Conservation (phyloP, 2,797 vertebrate species). For the Enteromius treurensis region DNA sequence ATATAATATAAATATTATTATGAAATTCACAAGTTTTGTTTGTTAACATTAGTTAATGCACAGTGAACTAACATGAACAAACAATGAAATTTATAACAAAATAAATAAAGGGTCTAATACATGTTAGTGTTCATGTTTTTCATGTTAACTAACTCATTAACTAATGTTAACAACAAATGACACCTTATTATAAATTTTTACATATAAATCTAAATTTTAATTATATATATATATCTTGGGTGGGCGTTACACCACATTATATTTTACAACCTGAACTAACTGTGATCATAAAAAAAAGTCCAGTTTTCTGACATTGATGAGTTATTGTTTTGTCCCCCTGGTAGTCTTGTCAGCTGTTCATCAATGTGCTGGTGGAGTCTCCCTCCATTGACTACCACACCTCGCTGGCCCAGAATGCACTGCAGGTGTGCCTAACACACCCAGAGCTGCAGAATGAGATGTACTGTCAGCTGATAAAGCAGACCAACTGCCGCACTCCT, state of each 20-base stretch:
- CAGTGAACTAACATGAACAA: too few relatives aligned
- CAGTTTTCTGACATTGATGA: not conserved
- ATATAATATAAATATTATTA: too few relatives aligned
- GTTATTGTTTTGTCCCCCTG: slow-evolving; percentile 32
- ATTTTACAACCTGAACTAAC: not conserved
- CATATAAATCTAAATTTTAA: too few relatives aligned
- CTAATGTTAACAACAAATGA: too few relatives aligned
- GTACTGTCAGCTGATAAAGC: slow-evolving; percentile 94
- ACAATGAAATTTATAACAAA: too few relatives aligned
- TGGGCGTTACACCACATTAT: not conserved
- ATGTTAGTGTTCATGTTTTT: too few relatives aligned
- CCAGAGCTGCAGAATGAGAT: slow-evolving; percentile 94
- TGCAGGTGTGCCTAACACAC: slow-evolving; percentile 94
- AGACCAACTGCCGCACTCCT: slow-evolving; percentile 83
- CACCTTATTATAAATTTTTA: too few relatives aligned
- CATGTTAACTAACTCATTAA: too few relatives aligned
- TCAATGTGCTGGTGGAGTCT: slow-evolving; percentile 92
- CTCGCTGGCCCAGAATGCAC: slow-evolving; percentile 91
- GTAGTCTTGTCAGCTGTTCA: slow-evolving; percentile 96
- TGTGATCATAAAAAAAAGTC: not conserved
- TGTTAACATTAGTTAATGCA: too few relatives aligned
- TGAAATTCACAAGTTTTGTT: too few relatives aligned
- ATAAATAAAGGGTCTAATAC: too few relatives aligned
- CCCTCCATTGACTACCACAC: slow-evolving; percentile 94
- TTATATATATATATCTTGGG: not conserved